Conservation (phyloP, 92 coral and sea anemone species). For the Paragorgia papillata region DNA sequence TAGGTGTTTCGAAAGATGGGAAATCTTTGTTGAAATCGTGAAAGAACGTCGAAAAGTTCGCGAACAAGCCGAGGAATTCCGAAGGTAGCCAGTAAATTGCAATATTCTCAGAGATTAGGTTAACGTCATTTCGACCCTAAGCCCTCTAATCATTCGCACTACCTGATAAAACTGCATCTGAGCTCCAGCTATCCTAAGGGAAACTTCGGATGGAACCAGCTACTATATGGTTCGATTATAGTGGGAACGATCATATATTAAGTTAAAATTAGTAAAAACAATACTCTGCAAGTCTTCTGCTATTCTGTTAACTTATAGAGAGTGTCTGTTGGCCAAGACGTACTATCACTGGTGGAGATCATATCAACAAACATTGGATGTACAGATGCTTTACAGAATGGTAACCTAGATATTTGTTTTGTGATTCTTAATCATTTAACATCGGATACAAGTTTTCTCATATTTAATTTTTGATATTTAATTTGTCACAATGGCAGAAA, state of each 20-base stretch:
- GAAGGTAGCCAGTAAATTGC: slow-evolving; percentile 55
- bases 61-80: slow-evolving; percentile 65
- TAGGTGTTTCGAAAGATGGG: slow-evolving; percentile 74
- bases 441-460: too few relatives aligned
- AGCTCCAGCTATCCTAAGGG: too few relatives aligned
- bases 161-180: too few relatives aligned
- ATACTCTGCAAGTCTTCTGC: too few relatives aligned
- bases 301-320: slow-evolving; percentile 48
- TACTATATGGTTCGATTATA: too few relatives aligned
- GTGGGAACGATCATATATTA: too few relatives aligned
- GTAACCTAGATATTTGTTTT: slow-evolving; percentile 47
- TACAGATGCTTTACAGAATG: slow-evolving; percentile 94
- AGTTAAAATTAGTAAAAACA: too few relatives aligned
- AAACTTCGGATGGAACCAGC: too few relatives aligned
- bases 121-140: background rate
- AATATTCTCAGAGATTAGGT: too few relatives aligned
- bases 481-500: too few relatives aligned
- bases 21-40: slow-evolving; percentile 74
- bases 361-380: slow-evolving; percentile 72
- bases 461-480: too few relatives aligned
- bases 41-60: slow-evolving; percentile 58
- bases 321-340: slow-evolving; percentile 78
- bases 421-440: background rate
- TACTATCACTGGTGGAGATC: slow-evolving; percentile 81
- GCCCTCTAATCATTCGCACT: too few relatives aligned